phyloP scores from a whole-genome alignment of 2,797 vertebrate genomes.

The Calcarius lapponicus region DNA sequence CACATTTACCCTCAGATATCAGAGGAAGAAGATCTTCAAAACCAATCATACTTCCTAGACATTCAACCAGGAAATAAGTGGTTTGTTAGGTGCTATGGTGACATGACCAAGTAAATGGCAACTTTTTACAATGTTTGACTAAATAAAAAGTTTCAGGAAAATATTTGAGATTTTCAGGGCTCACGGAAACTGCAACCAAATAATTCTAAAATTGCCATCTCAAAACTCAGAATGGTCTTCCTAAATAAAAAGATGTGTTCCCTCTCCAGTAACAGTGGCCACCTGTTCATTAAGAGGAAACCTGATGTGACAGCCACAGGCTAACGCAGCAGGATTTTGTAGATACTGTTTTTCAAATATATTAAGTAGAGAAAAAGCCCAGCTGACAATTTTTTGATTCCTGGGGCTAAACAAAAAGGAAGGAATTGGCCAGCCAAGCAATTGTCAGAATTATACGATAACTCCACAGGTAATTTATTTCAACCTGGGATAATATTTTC shows the following conservation, averaged over 20 bases:
- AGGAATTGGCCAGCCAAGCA: not conserved
- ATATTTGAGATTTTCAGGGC: not conserved
- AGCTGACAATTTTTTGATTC: not conserved
- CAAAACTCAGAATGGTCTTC: not conserved
- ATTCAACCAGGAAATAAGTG: not conserved
- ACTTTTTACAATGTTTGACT: not conserved
- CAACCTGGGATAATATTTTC: not conserved
- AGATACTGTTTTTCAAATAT: not conserved
- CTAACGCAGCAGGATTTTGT: not conserved
- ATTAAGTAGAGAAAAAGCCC: not conserved
- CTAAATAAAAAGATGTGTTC: not conserved
- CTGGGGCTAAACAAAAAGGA: conserved; percentile 11
- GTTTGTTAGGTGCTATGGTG: not conserved
- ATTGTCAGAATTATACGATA: not conserved
- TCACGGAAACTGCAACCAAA: not conserved
- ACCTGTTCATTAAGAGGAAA: not conserved
- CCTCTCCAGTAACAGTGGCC: not conserved
- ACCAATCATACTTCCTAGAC: not conserved
- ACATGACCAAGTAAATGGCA: not conserved
- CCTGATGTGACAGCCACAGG: not conserved
- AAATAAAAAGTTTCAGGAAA: not conserved
- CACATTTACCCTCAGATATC: not conserved
- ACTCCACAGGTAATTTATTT: conserved; percentile 28
- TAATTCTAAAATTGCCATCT: not conserved
- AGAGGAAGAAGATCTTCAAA: not conserved